These are phyloP conservation scores for Dascillus cervinus DNA, from an alignment of 2,888 invertebrate genomes.

Conservation along the genomic window DNA sequence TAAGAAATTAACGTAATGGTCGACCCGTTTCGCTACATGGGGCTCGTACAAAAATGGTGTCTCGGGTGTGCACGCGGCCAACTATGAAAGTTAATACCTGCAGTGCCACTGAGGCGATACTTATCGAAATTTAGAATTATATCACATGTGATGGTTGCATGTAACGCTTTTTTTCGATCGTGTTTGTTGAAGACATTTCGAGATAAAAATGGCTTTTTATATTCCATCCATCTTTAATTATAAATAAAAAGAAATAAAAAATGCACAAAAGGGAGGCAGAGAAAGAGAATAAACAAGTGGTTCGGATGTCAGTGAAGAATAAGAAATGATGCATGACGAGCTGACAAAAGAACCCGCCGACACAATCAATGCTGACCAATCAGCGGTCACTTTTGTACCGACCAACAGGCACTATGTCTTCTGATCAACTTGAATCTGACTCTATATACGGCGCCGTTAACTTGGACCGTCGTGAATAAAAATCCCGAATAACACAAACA, in stretches of 20 bases:
- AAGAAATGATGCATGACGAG: constrained; percentile 43
- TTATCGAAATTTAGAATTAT: too few relatives aligned
- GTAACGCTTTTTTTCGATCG: too few relatives aligned
- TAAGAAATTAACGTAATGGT: constrained; percentile 13
- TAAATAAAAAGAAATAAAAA: constrained; percentile 7
- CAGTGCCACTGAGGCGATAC: too few relatives aligned
- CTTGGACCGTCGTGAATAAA: too few relatives aligned
- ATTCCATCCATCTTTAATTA: too few relatives aligned
- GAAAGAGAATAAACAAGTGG: constrained; percentile 30
- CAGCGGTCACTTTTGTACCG: constrained; percentile 38
- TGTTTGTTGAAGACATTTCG: constrained; percentile 1
- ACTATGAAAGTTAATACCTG: too few relatives aligned
- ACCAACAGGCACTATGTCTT: constrained; percentile 24
- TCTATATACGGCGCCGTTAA: too few relatives aligned
- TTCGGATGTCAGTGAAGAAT: constrained; percentile 40
- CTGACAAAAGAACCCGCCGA: constrained; percentile 42
- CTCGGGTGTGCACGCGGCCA: constrained; percentile 16
- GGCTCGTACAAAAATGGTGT: constrained; percentile 18
- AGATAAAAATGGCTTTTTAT: too few relatives aligned
- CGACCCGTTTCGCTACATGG: constrained; percentile 16
- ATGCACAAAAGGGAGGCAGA: constrained; percentile 18
- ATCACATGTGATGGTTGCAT: too few relatives aligned
- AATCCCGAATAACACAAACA: too few relatives aligned
- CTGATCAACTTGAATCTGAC: constrained; percentile 16
- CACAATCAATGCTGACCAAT: constrained; percentile 44